Evolutionary conservation across 2,797 vertebrate genomes (phyloP), one percentile per base, ranked within the genome.

Genomic region (Stomatorhinus walkeri): DNA sequence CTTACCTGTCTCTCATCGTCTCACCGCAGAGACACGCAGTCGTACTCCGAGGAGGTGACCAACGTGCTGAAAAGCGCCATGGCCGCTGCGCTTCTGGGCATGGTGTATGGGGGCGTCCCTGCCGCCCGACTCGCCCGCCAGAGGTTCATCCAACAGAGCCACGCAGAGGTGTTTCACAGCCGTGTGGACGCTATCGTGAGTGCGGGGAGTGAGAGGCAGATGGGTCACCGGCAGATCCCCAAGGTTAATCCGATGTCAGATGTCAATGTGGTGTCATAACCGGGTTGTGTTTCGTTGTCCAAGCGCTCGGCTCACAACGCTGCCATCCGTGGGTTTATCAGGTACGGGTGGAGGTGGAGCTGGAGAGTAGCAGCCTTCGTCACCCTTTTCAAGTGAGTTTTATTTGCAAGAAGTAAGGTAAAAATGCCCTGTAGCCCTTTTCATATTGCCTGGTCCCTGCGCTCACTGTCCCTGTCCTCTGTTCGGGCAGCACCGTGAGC

Each of bases 321-420:
- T 12, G 98, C 96, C 0, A 94, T 96, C 64, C 93, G 97, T 0
- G 96, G 98, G 0, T 99, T 99, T 88, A 87, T 99, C 89, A 95
- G 97, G 5, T 99, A 98, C 0, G 98, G 98, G 51, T 97, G 96
- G 96, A 97, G 98, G 86, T 99, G 98, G 98, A 95, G 98, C 92
- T 99, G 98, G 98, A 97, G 98, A 90, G 94, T 98, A 0, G 88
- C 96, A 0, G 72, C 92, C 0, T 98, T 99, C 56, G 96, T 98
- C 68, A 95, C 96, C 0, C 9, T 98, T 83, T 99, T 99, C 93
- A 98, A 98, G 98, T 99, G 93, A 96, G 97, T 91, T 79, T 79
- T 43, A 43, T 40, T 79, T 40, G 36, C 36, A 43, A 19, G 6
- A 40, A 79, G 72, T 79, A 79, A 43, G 16, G 72, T 40, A 6